These are phyloP conservation scores for Vanacampus margaritifer DNA, from an alignment of 2,113 vertebrate genomes.

Conservation along the genomic window DNA sequence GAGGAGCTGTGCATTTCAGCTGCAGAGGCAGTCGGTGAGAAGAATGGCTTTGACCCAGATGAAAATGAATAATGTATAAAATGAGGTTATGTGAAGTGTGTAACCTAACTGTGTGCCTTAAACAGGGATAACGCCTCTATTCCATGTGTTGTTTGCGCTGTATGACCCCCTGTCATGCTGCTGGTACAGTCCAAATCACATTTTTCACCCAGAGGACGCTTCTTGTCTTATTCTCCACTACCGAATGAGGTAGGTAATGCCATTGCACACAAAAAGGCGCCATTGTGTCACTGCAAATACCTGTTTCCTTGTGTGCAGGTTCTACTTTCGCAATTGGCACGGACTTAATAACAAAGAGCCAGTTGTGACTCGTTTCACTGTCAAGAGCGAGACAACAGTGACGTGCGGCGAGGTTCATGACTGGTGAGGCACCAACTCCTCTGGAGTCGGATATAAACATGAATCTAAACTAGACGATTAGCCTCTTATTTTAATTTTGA, in stretches of 20 bases:
- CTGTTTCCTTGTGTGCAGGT: constrained; percentile 65
- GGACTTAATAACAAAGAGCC: constrained; percentile 75
- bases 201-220: constrained; percentile 66
- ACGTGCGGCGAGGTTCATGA: no score
- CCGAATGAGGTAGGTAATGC: constrained; percentile 80
- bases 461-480: no score
- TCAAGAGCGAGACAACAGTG: constrained; percentile 25
- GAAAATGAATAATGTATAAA: neutral
- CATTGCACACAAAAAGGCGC: neutral
- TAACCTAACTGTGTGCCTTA: neutral
- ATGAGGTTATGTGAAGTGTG: constrained; percentile 1
- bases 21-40: constrained; percentile 75
- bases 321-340: constrained; percentile 93
- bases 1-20: constrained; percentile 82
- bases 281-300: neutral
- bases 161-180: constrained; percentile 70
- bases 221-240: constrained; percentile 70
- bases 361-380: constrained; percentile 68
- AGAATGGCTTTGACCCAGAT: neutral
- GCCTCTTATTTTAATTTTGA: no score
- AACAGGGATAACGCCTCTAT: constrained; percentile 84
- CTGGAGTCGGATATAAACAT: no score
- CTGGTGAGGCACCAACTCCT: no score
- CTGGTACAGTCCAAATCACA: constrained; percentile 89
- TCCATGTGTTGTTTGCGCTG: constrained; percentile 82